Conservation (phyloP, 2,113 vertebrate species). For the Syngnathoides biaculeatus region DNA sequence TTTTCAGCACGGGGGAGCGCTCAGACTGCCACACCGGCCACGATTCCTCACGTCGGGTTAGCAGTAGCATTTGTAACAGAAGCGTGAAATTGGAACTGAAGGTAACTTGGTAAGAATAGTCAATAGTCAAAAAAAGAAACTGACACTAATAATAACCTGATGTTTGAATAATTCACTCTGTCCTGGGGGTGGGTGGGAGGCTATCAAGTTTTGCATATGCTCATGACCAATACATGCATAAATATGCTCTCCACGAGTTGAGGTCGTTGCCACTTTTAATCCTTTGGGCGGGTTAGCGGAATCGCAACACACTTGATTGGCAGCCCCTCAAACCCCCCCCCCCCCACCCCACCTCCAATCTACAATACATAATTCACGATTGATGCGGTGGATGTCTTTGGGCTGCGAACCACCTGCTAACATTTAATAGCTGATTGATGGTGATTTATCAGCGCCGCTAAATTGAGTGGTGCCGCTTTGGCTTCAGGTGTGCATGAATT, state of each 20-base stretch:
- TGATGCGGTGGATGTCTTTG: constrained; percentile 85
- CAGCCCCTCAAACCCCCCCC: constrained; percentile 49
- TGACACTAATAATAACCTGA: constrained; percentile 24
- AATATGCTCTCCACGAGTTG: constrained; percentile 57
- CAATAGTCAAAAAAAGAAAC: background rate
- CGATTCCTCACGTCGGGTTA: background rate
- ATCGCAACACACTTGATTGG: constrained; percentile 70
- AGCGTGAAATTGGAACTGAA: no score
- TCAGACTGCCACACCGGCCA: no score
- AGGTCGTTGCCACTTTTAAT: constrained; percentile 79
- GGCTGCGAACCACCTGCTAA: constrained; percentile 92
- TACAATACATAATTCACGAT: constrained; percentile 95
- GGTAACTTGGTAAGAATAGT: no score
- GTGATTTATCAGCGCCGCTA: constrained; percentile 94
- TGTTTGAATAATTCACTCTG: constrained; percentile 52
- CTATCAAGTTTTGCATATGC: background rate
- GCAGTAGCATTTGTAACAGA: no score
- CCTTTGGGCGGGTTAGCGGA: constrained; percentile 74
- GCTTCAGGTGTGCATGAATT: constrained; percentile 90
- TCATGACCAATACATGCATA: constrained; percentile 68
- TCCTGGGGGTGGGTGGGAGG: constrained; percentile 30
- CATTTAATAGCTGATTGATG: constrained; percentile 99
- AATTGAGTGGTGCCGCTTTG: constrained; percentile 85
- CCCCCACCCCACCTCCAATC: constrained; percentile 73
- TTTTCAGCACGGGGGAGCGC: no score